Evolutionary conservation across 1,140 invertebrate species (phyloP).

Genomic region (Saccostrea cuccullata): DNA sequence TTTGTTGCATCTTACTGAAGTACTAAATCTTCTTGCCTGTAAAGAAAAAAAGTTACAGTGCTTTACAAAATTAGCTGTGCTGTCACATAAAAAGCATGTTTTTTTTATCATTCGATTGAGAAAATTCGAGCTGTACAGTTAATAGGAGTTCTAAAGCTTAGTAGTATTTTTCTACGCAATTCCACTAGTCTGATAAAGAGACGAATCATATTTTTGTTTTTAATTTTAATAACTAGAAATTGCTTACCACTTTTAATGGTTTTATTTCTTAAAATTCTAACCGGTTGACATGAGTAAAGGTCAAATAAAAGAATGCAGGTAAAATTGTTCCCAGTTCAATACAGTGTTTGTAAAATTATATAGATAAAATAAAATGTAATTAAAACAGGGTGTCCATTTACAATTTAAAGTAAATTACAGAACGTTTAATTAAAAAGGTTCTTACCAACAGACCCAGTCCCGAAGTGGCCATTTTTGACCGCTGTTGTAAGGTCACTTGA

Average conservation of each 20-base stretch:
- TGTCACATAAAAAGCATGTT: no score
- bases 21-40: constrained; percentile 68
- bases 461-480: constrained; percentile 30
- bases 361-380: neutral
- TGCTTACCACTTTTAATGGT: no score
- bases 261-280: neutral
- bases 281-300: neutral
- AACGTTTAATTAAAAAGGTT: neutral
- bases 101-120: no score
- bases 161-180: no score
- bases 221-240: no score
- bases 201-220: no score
- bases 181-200: no score
- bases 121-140: neutral
- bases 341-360: neutral
- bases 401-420: neutral
- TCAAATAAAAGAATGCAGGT: neutral
- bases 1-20: constrained; percentile 59
- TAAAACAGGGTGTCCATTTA: neutral
- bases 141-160: no score
- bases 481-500: constrained; percentile 27
- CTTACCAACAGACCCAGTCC: constrained; percentile 12
- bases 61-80: neutral
- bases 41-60: constrained; percentile 27
- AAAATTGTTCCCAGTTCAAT: neutral